Conservation (phyloP, 2,113 vertebrate genomes). For the Sisor rabdophorus region DNA sequence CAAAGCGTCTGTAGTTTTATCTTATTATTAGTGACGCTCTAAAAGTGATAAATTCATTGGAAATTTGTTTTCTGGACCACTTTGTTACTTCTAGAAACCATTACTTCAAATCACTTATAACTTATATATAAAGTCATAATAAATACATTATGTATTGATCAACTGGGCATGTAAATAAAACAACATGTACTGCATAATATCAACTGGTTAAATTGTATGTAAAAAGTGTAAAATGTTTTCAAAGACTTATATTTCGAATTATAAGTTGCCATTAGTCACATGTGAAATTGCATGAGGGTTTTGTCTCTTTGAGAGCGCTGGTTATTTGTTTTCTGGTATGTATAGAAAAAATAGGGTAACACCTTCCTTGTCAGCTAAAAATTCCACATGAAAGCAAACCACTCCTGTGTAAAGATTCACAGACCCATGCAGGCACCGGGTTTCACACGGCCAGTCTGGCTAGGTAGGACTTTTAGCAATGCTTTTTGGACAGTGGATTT, state of each 20-base stretch:
- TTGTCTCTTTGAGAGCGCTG: constrained; percentile 8
- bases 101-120: background rate
- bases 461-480: background rate
- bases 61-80: background rate
- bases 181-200: background rate
- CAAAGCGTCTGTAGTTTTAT: background rate
- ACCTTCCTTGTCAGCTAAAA: constrained; percentile 36
- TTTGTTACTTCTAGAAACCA: background rate
- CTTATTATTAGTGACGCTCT: background rate
- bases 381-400: background rate
- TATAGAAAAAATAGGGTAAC: constrained; percentile 33
- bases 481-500: background rate
- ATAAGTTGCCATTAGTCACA: background rate
- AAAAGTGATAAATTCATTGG: background rate
- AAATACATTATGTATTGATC: background rate
- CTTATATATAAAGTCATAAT: background rate
- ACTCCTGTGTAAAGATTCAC: constrained; percentile 17
- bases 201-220: background rate
- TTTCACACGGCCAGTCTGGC: background rate
- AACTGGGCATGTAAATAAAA: background rate
- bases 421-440: background rate
- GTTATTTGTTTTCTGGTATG: constrained; percentile 9
- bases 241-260: too few relatives aligned
- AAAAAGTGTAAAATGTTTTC: background rate
- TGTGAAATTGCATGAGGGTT: background rate